Evolutionary conservation across 2,888 invertebrate species (phyloP).

Genomic region (Notodonta dromedarius): DNA sequence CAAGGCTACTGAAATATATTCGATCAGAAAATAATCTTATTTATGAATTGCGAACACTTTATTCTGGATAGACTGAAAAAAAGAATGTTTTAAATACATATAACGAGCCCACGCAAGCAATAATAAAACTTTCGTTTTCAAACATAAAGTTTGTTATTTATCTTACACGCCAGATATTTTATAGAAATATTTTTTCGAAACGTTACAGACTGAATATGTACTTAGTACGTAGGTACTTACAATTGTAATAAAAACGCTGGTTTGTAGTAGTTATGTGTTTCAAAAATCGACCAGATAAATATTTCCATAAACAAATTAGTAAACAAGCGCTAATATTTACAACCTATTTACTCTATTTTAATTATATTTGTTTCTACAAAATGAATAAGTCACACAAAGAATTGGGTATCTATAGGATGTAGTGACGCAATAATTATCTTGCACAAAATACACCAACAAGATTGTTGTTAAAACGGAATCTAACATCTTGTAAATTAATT

Average conservation of each 20-base stretch:
- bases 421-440: not conserved
- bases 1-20: slow-evolving; percentile 2
- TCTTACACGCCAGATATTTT: not conserved
- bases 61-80: not conserved
- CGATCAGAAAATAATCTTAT: not conserved
- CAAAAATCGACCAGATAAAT: too few species aligned
- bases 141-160: not conserved
- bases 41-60: not conserved
- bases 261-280: too few species aligned
- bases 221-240: too few species aligned
- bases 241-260: too few species aligned
- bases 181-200: too few species aligned
- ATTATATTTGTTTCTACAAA: too few species aligned
- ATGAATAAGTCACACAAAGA: too few species aligned
- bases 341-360: too few species aligned
- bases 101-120: not conserved
- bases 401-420: too few species aligned
- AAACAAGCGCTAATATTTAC: too few species aligned
- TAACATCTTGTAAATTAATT: slow-evolving; percentile 10
- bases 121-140: not conserved
- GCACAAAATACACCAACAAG: not conserved
- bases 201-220: too few species aligned
- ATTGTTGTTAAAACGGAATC: not conserved
- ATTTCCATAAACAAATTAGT: too few species aligned
- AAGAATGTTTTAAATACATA: not conserved